A percentile compares a stretch with the other conserved stretches of the same genome.
Evolutionary conservation across 2,797 vertebrate species (phyloP).

Genomic region (Enteromius fasciolatus): DNA sequence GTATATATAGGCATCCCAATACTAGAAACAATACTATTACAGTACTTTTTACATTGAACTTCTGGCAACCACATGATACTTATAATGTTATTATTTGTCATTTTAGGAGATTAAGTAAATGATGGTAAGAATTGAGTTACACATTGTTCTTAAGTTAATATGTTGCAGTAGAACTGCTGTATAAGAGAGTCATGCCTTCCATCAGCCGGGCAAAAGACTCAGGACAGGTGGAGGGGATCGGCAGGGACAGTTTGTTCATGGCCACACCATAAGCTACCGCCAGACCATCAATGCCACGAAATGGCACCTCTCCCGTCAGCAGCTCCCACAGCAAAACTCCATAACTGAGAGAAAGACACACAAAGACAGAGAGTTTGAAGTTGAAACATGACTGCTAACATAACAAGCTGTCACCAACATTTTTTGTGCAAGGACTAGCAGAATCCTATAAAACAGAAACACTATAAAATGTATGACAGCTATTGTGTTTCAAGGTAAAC

Average conservation of each 20-base stretch:
- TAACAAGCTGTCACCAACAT: constrained; percentile 19
- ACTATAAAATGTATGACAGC: constrained; percentile 9
- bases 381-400: neutral
- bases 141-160: neutral
- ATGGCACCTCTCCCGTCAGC: constrained; percentile 93
- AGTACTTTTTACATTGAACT: neutral
- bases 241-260: constrained; percentile 97
- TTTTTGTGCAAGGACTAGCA: constrained; percentile 12
- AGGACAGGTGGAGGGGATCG: constrained; percentile 93
- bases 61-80: neutral
- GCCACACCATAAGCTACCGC: constrained; percentile 96
- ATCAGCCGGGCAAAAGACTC: constrained; percentile 95
- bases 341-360: constrained; percentile 75
- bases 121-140: neutral
- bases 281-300: constrained; percentile 92
- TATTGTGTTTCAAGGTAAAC: neutral
- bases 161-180: neutral
- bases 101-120: neutral
- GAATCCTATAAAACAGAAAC: constrained; percentile 23
- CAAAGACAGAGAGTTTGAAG: constrained; percentile 7
- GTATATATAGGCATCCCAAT: neutral
- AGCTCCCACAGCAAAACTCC: constrained; percentile 96
- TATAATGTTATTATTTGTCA: neutral
- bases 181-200: constrained; percentile 83
- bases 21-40: neutral